Conservation (phyloP, 2,113 vertebrate genomes). For the Kryptolebias marmoratus region DNA sequence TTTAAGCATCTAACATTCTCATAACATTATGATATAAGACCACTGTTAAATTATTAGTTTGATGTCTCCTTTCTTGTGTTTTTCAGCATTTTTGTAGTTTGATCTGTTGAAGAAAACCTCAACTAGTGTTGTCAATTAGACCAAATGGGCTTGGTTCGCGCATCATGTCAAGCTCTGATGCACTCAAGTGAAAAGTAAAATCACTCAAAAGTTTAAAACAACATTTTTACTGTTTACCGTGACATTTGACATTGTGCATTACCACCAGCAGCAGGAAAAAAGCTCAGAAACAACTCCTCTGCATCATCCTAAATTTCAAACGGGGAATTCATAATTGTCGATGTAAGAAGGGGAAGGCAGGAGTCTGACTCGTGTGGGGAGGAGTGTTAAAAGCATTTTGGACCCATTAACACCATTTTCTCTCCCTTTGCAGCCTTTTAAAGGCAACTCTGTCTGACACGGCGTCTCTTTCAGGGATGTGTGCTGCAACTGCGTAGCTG, state of each 20-base stretch:
- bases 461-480: slow-evolving; percentile 27
- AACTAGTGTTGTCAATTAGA: neutral
- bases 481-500: slow-evolving; percentile 28
- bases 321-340: slow-evolving; percentile 7
- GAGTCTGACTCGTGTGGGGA: slow-evolving; percentile 43
- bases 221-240: neutral
- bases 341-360: slow-evolving; percentile 28
- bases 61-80: too few relatives aligned
- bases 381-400: slow-evolving; percentile 66
- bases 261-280: neutral
- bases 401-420: slow-evolving; percentile 61
- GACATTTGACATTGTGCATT: neutral
- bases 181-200: neutral
- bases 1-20: neutral
- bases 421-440: slow-evolving; percentile 49
- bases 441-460: slow-evolving; percentile 55
- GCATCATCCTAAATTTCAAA: slow-evolving; percentile 28
- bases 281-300: slow-evolving; percentile 6
- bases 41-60: too few relatives aligned
- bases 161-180: neutral
- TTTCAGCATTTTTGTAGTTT: neutral
- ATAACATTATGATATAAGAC: neutral
- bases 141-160: neutral
- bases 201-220: neutral
- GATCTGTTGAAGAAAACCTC: neutral